Base-by-base conservation (phyloP, 2,888 invertebrate species). In the Eupithecia exiguata region DNA sequence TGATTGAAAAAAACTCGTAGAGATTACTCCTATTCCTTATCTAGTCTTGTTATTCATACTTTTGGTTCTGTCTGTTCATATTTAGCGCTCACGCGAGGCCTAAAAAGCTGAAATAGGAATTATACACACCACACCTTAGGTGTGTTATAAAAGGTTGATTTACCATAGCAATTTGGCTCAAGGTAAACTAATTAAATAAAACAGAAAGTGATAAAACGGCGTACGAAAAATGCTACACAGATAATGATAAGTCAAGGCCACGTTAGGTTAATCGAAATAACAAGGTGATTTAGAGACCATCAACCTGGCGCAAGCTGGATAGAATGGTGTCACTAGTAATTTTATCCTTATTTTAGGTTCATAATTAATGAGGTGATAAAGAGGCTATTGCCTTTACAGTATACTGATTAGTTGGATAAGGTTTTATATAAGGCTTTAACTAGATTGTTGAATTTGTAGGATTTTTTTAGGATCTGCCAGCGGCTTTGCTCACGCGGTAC, bases 231-330 rank as follows among this genome's bases (percentile, higher is more conserved):
- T 36, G 35, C 46, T 61, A 49, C 38, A 62, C 25, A 36, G 25
- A 62, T 53, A 65, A 66, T 65, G 62, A 35, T 63, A 70, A 68
- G 69, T 72, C 72, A 75, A 80, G 74, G 76, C 73, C 65, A 69
- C 58, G 72, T 69, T 71, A 58, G 14, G 46, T 69, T 61, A 67
- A 70, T 71, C 49, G 63, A 70, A 74, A 69, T 69, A 74, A 69
- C 66, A 71, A 71, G 69, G 73, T 36, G 66, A 70, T 65, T n/a
- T 21, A 18, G 40, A 66, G 66, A 38, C 66, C 7, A 25, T 43
- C 7, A 21, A 63, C 62, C 63, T 63, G 16, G 14, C 25, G 10
- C 38, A 36, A 65, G 12, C n/a, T 16, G 12, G n/a, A 3, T 2
- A 12, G 14, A 21, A 66, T 66, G 40, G 43, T 66, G 66, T 66